Conservation (phyloP, 2,113 vertebrate genomes). For the Glaucidium brasilianum region DNA sequence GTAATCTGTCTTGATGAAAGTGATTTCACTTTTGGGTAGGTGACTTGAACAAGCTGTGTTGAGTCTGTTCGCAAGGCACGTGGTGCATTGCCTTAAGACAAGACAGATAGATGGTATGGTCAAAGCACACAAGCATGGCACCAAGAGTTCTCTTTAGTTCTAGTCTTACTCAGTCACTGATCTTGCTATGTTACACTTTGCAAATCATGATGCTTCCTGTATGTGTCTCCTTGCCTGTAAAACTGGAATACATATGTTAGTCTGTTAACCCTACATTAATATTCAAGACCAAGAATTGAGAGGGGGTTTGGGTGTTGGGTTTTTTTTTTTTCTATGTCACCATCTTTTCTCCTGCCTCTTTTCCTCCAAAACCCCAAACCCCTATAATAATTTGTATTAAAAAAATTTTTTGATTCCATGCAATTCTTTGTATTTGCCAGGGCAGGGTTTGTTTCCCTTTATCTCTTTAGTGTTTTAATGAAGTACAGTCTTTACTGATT, state of each 20-base stretch:
- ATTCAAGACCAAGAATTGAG: background rate
- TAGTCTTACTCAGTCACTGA: background rate
- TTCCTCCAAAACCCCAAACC: background rate
- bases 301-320: accelerated
- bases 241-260: background rate
- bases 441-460: accelerated
- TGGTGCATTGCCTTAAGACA: background rate
- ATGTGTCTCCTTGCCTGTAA: background rate
- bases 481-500: background rate
- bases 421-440: background rate
- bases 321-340: background rate
- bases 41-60: background rate
- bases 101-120: background rate
- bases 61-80: background rate
- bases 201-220: background rate
- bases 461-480: background rate
- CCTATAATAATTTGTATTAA: background rate
- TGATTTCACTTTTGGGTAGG: background rate
- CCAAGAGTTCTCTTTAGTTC: background rate
- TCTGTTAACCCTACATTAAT: background rate
- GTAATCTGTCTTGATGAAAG: background rate
- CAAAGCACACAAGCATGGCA: background rate
- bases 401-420: background rate
- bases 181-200: background rate
- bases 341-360: background rate